phyloP scores from a whole-genome alignment of 2,888 invertebrate species.

The Conus canariensis region DNA sequence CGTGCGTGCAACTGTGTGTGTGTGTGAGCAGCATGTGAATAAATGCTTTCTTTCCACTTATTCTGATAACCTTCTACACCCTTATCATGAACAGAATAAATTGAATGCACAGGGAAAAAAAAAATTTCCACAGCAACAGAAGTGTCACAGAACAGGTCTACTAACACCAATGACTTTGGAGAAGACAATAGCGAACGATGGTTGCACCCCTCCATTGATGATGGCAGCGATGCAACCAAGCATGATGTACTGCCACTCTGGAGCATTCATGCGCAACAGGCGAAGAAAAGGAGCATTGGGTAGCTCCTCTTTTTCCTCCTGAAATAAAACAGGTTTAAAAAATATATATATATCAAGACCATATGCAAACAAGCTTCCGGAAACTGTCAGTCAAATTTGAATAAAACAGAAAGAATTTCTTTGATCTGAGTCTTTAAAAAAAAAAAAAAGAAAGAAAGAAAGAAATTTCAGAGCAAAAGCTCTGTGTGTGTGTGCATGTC shows the following conservation, averaged over 20 bases:
- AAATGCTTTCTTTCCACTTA: too few species aligned
- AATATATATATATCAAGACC: background rate
- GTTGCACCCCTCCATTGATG: constrained; percentile 79
- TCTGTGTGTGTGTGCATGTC: too few species aligned
- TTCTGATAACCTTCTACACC: too few species aligned
- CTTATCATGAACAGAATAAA: too few species aligned
- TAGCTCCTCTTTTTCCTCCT: constrained; percentile 54
- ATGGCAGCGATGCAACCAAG: constrained; percentile 76
- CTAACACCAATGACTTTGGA: constrained; percentile 77
- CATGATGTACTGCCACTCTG: constrained; percentile 78
- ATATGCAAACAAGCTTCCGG: background rate
- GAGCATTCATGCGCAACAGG: constrained; percentile 76
- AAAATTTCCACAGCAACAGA: too few species aligned
- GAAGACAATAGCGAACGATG: constrained; percentile 80
- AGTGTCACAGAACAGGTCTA: constrained; percentile 9
- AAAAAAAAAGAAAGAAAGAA: too few species aligned
- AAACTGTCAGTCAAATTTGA: background rate
- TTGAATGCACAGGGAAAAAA: too few species aligned
- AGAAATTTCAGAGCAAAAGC: too few species aligned
- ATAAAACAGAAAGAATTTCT: background rate
- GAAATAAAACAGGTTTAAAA: background rate
- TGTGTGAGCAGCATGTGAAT: too few species aligned
- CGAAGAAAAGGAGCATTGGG: constrained; percentile 59
- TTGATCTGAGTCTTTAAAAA: too few species aligned
- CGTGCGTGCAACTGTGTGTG: too few species aligned